These are phyloP conservation scores for Pangasius sanitwongsei DNA, from an alignment of 2,797 vertebrate genomes.

Conservation along the genomic window DNA sequence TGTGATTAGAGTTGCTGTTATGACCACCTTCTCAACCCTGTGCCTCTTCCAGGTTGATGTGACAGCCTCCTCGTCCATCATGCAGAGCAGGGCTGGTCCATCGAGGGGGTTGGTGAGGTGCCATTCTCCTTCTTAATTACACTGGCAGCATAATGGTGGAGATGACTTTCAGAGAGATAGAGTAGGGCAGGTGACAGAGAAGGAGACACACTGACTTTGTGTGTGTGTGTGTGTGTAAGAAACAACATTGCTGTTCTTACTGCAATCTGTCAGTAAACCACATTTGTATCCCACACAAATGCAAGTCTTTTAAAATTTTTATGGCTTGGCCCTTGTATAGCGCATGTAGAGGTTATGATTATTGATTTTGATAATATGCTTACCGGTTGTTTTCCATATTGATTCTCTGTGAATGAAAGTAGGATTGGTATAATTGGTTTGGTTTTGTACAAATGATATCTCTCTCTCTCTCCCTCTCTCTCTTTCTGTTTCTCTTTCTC, in stretches of 20 bases:
- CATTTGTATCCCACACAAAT: not conserved
- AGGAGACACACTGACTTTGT: conserved; percentile 38
- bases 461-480: not conserved
- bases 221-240: not conserved
- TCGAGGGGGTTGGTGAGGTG: conserved; percentile 60
- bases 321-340: not conserved
- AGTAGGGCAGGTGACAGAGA: conserved; percentile 46
- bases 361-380: not conserved
- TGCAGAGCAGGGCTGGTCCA: conserved; percentile 63
- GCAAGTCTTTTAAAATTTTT: not conserved
- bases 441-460: not conserved
- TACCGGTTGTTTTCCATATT: not conserved
- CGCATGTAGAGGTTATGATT: not conserved
- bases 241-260: not conserved
- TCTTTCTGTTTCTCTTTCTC: not conserved
- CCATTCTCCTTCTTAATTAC: conserved; percentile 62
- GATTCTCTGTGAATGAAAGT: not conserved
- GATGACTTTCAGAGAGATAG: conserved; percentile 58
- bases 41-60: conserved; percentile 67
- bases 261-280: not conserved
- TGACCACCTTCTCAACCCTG: conserved; percentile 39
- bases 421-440: not conserved
- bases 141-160: conserved; percentile 56
- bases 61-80: conserved; percentile 77
- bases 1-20: conserved; percentile 44